These are phyloP conservation scores for Petroica traversi DNA, from an alignment of 2,113 vertebrate species.

Conservation along the genomic window DNA sequence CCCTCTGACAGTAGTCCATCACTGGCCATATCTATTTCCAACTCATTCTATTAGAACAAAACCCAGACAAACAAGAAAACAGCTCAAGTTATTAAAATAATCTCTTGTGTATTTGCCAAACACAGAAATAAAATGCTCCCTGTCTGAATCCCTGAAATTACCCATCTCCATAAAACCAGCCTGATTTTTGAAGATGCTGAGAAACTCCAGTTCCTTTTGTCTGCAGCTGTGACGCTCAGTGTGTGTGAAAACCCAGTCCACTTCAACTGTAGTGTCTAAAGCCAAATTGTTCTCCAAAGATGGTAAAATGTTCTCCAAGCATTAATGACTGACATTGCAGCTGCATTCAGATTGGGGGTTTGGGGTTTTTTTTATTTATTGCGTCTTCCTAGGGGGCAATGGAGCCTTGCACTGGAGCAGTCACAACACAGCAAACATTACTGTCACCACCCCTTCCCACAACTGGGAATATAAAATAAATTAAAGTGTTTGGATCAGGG, in stretches of 20 bases:
- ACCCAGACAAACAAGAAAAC: not conserved
- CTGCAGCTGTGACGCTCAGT: not conserved
- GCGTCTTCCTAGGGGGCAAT: not conserved
- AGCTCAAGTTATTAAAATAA: not conserved
- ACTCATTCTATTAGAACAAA: not conserved
- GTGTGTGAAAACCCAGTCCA: not conserved
- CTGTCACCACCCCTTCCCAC: accelerated
- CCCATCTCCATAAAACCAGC: not conserved
- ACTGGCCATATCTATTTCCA: not conserved
- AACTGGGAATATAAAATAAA: not conserved
- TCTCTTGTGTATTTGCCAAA: not conserved
- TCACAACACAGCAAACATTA: not conserved
- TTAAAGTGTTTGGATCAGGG: not conserved
- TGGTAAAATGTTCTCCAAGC: not conserved
- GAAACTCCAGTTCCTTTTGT: not conserved
- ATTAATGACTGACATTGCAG: not conserved
- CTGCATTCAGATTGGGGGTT: not conserved
- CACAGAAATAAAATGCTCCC: not conserved
- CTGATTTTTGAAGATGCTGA: not conserved
- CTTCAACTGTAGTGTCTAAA: not conserved
- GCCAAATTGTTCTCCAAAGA: not conserved
- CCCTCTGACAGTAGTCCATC: not conserved
- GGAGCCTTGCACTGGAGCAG: not conserved
- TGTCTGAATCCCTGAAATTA: not conserved
- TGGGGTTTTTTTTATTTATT: not conserved